Evolutionary conservation across 2,113 vertebrate genomes (phyloP), one percentile per base, ranked within the genome.

Genomic region (Clarias magur): DNA sequence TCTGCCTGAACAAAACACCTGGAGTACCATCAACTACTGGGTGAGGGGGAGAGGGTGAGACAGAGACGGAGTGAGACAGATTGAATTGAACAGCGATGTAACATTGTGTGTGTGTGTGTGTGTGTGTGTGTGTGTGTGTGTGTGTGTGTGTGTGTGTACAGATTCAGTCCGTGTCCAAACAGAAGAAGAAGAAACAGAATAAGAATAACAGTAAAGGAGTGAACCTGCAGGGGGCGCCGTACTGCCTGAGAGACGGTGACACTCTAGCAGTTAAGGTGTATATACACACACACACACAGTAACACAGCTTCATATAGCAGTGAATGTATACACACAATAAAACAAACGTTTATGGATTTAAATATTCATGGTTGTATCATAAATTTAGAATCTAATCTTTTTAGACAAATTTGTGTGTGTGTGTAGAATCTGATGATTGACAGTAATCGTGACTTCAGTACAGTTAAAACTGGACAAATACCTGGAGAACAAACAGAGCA

Each of bases 161-260:
- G 98, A 97, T 88, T 16, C 96, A 97, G 89, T 96, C 98, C 70
- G 86, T 97, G 86, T 96, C 97, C 34, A 99, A 97, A 92, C 96
- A 94, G 91, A 99, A 97, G 91, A 97, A 96, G 92, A 99, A 97
- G 93, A 97, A 96, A 91, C 83, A 75, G 83, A 85, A 85, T n/a
- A 75, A 73, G 54, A 67, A 5, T 67, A 70, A 68, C 48, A 60
- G 54, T 73, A 97, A 95, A 87, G 89, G 94, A 3, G 96, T 98
- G 75, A 97, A 92, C 67, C 93, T 99, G 23, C 96, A 96, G 67
- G 95, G 94, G 54, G 94, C 95, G 0, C 97, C 98, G 0, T 97
- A 97, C 60, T 94, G 96, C 89, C 90, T 99, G 84, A 98, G 95
- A 93, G 98, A 99, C 82, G 98, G 97, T 9, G 98, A 99, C 78